Base-by-base conservation (phyloP, 2,797 vertebrate genomes). In the Sebastes dallii region DNA sequence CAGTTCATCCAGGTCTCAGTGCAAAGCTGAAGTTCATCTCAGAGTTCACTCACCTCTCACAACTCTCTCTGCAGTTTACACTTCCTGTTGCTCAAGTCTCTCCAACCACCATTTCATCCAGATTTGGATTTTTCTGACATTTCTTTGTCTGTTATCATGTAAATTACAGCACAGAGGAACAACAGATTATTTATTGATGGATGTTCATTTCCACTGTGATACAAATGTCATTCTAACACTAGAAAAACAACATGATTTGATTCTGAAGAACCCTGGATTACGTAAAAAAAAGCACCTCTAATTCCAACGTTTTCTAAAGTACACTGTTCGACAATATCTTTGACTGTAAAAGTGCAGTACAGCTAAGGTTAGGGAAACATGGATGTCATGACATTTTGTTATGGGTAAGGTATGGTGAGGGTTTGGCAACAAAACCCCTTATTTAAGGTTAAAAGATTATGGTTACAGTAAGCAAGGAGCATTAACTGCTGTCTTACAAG, bases 11-110 rank as follows among this genome's bases (percentile, higher is more conserved):
- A 46, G 56, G 65, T 72, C 0, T 81, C 67, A 54, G 52, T 42
- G 59, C 58, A 12, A 59, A 82, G 34, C 54, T 60, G 46, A 66
- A 64, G 67, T 72, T 84, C 46, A 75, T 5, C 36, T 62, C 8
- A 62, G 69, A 66, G 72, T 75, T 77, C 22, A 13, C 58, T 69
- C 58, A 69, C 34, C 25, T 72, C 29, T 69, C 20, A 36, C 36
- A 62, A 25, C 10, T 55, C 6, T 78, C 4, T 75, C 71, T 55
- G 58, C 24, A 69, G 22, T 60, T 65, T 50, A 25, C 20, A 50
- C 70, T 32, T 68, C 18, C 42, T 39, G 2, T 18, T 66, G 42
- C 5, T 13, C 34, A n/a, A 66, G 36, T 70, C 32, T 56, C 12
- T 66, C 29, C 54, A 10, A 32, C 16, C 24, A 11, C 13, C 6